These are phyloP conservation scores for Champsocephalus gunnari DNA, from an alignment of 2,797 vertebrate species.

Conservation along the genomic window DNA sequence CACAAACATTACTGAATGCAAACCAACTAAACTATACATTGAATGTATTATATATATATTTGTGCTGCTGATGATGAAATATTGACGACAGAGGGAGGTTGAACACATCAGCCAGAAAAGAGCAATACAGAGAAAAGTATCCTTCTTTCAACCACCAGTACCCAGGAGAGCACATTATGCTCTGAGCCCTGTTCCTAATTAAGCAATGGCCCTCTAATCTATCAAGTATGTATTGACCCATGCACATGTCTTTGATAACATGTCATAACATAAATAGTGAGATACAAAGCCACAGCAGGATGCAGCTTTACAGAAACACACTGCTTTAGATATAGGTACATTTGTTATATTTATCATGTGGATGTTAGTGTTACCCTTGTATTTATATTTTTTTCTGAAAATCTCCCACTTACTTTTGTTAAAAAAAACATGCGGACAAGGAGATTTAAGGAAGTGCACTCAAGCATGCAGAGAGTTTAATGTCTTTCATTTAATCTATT, in stretches of 20 bases:
- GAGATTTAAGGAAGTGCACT: neutral
- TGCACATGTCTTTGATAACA: conserved; percentile 46
- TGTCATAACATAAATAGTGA: conserved; percentile 4
- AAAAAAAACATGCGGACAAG: neutral
- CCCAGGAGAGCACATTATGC: conserved; percentile 15
- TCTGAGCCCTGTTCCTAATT: conserved; percentile 39
- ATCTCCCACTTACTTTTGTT: neutral
- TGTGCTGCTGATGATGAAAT: conserved; percentile 13
- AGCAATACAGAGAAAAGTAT: conserved; percentile 29
- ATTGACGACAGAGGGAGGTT: neutral
- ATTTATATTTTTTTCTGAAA: neutral
- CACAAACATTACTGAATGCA: neutral
- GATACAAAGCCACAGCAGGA: conserved; percentile 15
- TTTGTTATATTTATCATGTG: neutral
- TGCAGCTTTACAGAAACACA: neutral
- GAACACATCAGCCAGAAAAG: conserved; percentile 6
- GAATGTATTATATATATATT: neutral
- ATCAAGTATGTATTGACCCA: conserved; percentile 51
- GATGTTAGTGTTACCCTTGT: neutral
- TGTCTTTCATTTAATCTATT: neutral
- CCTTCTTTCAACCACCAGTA: conserved; percentile 34
- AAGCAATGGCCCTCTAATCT: conserved; percentile 46
- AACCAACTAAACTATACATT: neutral
- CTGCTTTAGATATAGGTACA: neutral
- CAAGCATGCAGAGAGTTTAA: neutral